phyloP scores from a whole-genome alignment of 2,888 invertebrate species.

The Zaprionus lineosus region DNA sequence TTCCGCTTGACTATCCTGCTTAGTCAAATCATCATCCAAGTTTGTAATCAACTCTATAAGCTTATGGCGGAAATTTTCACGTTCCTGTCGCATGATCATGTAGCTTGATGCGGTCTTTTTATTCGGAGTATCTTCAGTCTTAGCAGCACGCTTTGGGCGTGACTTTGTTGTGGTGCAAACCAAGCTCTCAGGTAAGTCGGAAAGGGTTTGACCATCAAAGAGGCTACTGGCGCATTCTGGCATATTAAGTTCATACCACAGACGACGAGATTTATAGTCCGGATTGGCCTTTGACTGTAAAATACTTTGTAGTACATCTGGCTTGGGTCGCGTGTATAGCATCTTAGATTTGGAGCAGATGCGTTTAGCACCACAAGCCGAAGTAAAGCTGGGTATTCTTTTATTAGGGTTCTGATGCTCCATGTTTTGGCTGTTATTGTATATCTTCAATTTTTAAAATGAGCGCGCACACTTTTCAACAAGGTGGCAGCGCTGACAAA shows the following conservation, averaged over 20 bases:
- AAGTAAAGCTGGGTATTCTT: conserved; percentile 63
- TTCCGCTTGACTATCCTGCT: conserved; percentile 14
- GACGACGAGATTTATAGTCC: conserved; percentile 77
- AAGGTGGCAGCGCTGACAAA: conserved; percentile 35
- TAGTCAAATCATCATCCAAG: conserved; percentile 82
- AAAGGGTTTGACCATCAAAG: conserved; percentile 83
- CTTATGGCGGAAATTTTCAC: conserved; percentile 92
- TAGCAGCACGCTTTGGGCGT: conserved; percentile 47
- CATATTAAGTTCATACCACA: conserved; percentile 82
- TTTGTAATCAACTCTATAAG: conserved; percentile 89
- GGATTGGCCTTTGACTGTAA: conserved; percentile 81
- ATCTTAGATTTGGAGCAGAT: conserved; percentile 73
- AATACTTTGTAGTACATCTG: conserved; percentile 74
- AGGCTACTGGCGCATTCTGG: conserved; percentile 80
- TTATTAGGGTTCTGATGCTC: conserved; percentile 60
- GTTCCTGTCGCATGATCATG: conserved; percentile 87
- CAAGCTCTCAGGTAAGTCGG: conserved; percentile 86
- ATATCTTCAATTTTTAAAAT: conserved; percentile 29
- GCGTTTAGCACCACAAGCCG: conserved; percentile 64
- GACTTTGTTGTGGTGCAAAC: conserved; percentile 71
- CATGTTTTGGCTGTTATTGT: conserved; percentile 23
- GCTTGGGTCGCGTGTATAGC: conserved; percentile 78
- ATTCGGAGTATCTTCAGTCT: conserved; percentile 57
- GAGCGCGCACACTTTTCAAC: conserved; percentile 13
- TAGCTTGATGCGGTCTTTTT: conserved; percentile 85